Evolutionary conservation across 2,888 invertebrate genomes (phyloP), one percentile per base, ranked within the genome.

Genomic region (Cryptophagus acutangulus): DNA sequence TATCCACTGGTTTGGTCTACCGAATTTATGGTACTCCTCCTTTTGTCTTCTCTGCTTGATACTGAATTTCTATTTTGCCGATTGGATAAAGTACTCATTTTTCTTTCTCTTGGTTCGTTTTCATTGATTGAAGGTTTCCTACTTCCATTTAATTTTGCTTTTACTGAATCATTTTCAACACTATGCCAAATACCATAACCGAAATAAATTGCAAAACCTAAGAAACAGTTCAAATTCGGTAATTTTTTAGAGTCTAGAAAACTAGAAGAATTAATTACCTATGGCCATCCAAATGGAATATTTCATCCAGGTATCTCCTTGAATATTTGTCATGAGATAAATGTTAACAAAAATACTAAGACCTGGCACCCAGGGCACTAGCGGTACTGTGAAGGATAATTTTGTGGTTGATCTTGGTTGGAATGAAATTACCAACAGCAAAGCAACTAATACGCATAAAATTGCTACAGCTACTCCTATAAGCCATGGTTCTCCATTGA

Each of bases 271-370:
- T 14, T 30, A 63, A 74, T 73, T 67, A 84, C 91, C 91, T 46
- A 89, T 71, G 9, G 67, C 58, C 70, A 91, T 79, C 93, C 93
- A 93, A 29, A 87, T 70, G 4, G 71, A 70, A 58, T 91, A 87
- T 52, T 88, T 73, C 9, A 87, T 71, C 93, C 93, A 94, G 0
- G 92, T 92, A 51, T 78, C 73, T 1, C 67, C 56, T 45, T 84
- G 84, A 48, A 93, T 72, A 63, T 87, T 80, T 36, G 87, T 74
- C 89, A 93, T 90, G 10, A 94, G 71, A 62, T 89, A 88, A 39
- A 89, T 75, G 63, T 93, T 93, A 30, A 87, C 76, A 51, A 89
- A 76, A 48, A 90, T 83, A 59, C 90, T 89, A 12, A 87, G 55
- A 24, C 82, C 82, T 1, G 93, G 92, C 38, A 91, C 63, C 60